Base-by-base conservation (phyloP, 2,797 vertebrate species). In the Chelon auratus region DNA sequence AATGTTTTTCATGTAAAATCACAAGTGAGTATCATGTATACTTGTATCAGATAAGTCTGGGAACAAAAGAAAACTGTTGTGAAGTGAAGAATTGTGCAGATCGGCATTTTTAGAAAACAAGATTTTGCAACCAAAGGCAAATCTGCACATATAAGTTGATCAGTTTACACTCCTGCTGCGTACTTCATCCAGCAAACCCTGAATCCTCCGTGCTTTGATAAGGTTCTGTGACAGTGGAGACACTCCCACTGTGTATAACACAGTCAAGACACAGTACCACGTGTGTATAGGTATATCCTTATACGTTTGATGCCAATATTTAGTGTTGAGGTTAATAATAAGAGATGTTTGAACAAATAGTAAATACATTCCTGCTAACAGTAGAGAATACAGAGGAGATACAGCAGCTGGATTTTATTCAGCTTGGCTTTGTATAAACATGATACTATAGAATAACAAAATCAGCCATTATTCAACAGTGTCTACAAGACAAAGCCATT, bases 201-300 rank as follows among this genome's bases (percentile, higher is more conserved):
- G 57, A 1, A 11, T 62, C 54, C 2, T 48, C 55, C 55, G 36
- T 72, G 53, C 52, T 45, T 54, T 22, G 30, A 68, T 50, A 2
- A 5, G 24, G 10, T 4, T 9, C 10, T 15, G 18, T 47, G n/a
- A 55, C 17, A 61, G 3, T 56, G n/a, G 36, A 30, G 40, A 14
- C 68, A 68, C 77, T 69, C 77, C 71, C 50, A 26, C 24, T 26
- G 3, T 26, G 3, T 59, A 3, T 56, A 17, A 45, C n/a, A 5
- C 11, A 26, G 24, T 26, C 24, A 26, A 26, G 24, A 26, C 24
- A 26, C 24, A 26, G 24, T 26, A 26, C 24, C 24, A 26, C 1
- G 3, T 26, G 24, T 26, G 24, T 2, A 4, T 26, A 26, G 24
- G 24, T 26, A 26, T 26, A 26, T 26, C 2, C 24, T 26, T 26